Base-by-base conservation (phyloP, 2,113 vertebrate species). In the Grus americana region DNA sequence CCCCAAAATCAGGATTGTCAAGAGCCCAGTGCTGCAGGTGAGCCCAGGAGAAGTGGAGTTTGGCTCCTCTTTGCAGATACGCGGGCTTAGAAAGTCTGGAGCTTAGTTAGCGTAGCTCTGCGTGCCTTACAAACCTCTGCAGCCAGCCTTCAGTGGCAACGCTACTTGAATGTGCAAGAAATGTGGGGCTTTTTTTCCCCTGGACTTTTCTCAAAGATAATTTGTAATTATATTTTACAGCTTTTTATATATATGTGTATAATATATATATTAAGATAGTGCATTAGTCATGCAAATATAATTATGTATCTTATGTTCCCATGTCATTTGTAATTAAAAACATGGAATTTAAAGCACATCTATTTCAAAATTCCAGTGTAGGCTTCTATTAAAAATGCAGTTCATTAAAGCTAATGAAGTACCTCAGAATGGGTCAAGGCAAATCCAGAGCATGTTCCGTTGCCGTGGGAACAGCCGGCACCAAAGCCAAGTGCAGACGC, bases 381-480 rank as follows among this genome's bases (percentile, higher is more conserved):
- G 34, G 46, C 24, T 72, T 36, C 47, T 79, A 85, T 87, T 87
- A 85, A 81, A 65, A 65, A 65, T 40, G 38, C 36, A 34, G 87
- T 49, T 96, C 7, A 36, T 84, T 92, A 58, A 36, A 61, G 65
- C 57, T 71, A 55, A 88, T 40, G 0, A 90, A 94, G 52, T 24
- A 67, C 65, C 72, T 74, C 14, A 15, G 86, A 36, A 54, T 2
- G 46, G 91, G 89, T 66, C 95, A 44, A 80, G 49, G 65, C 89
- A 49, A 49, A 76, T 30, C 74, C 89, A 10, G 86, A 72, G 36
- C 44, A 65, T 5, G 79, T 4, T 75, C 81, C 0, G 88, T 96
- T 96, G 88, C 93, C 71, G 21, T 90, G 94, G 96, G 90, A 97
- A 96, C 92, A 47, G 87, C 44, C 1, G 2, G 55, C 74, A 49